Base-by-base conservation (phyloP, 1,140 invertebrate species). In the Papilio dardanus region DNA sequence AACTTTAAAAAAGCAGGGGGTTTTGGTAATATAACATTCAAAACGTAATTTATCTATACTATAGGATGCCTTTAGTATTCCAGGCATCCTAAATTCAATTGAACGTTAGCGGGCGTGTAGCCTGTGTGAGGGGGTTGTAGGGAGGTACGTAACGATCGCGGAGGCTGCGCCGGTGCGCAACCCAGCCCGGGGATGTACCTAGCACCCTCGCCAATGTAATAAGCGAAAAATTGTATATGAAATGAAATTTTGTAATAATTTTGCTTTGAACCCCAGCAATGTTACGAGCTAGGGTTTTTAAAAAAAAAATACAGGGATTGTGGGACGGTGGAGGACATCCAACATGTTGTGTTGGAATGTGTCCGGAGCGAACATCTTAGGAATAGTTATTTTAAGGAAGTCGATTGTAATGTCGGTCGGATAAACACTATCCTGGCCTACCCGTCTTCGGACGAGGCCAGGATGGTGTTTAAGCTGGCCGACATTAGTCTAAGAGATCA, bases 101-200 rank as follows among this genome's bases (percentile, higher is more conserved):
- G 28, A 28, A 3, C 14, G 54, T 28, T 28, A 62, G 10, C 54
- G 54, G 14, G 24, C 24, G 54, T 62, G 54, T 3, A 3, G 54
- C 12, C 8, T 62, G 54, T 62, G 12, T 62, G 54, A 58, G 54
- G 54, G 12, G 42, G 42, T 0, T 6, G 42, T 19, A 54, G 54
- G n/a, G 54, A 62, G 54, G 54, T 24, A 28, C 42, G 37, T 79
- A 74, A 68, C 69, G 74, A 74, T 74, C 77, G 74, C 24, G 68
- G 68, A 74, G 76, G 54, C 69, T 77, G 69, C 31, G 30, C 35
- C 62, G 31, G 58, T 40, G 46, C 40, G 58, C 30, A 35, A 33
- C 10, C 35, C 8, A 21, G 21, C 71, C 54, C 21, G 71, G 54
- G 31, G 12, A 24, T 58, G 28, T 54, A 31, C 31, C 46, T 74